phyloP scores from a whole-genome alignment of 2,113 vertebrate species.

The Taxidea taxus region DNA sequence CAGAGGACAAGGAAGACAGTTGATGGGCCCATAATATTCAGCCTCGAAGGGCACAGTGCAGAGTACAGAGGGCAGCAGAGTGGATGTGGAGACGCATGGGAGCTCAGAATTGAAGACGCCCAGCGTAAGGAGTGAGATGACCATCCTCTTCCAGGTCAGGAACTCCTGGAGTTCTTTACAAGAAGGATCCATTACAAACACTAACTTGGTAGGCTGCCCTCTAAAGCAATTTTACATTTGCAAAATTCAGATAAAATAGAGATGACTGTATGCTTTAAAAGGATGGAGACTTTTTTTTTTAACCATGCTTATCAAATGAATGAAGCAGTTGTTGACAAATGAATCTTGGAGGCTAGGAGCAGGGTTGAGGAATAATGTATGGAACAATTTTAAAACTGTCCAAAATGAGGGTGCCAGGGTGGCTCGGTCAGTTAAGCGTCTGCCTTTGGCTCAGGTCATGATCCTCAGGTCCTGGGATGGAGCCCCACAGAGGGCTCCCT shows the following conservation, averaged over 20 bases:
- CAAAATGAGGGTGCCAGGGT: not conserved
- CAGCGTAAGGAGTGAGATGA: not conserved
- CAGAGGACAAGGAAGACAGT: not conserved
- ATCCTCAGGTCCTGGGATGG: no score
- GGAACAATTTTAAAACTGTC: slow-evolving; percentile 27
- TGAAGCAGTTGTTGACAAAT: not conserved
- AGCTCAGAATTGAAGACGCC: not conserved
- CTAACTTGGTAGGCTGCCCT: not conserved
- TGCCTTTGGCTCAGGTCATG: not conserved
- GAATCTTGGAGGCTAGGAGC: not conserved
- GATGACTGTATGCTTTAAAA: not conserved
- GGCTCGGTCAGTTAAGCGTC: not conserved
- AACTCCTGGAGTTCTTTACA: not conserved
- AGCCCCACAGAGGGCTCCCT: no score
- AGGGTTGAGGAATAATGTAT: not conserved
- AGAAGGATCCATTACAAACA: not conserved
- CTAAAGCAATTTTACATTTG: not conserved
- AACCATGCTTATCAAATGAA: slow-evolving; percentile 7
- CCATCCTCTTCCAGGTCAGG: not conserved
- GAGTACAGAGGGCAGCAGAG: not conserved
- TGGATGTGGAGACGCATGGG: not conserved
- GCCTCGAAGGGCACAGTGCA: not conserved
- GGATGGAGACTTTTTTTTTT: not conserved
- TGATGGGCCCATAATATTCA: not conserved
- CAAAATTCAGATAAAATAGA: not conserved